Evolutionary conservation across 1,140 invertebrate genomes (phyloP), one percentile per base, ranked within the genome.

Genomic region (Palaemon carinicauda): DNA sequence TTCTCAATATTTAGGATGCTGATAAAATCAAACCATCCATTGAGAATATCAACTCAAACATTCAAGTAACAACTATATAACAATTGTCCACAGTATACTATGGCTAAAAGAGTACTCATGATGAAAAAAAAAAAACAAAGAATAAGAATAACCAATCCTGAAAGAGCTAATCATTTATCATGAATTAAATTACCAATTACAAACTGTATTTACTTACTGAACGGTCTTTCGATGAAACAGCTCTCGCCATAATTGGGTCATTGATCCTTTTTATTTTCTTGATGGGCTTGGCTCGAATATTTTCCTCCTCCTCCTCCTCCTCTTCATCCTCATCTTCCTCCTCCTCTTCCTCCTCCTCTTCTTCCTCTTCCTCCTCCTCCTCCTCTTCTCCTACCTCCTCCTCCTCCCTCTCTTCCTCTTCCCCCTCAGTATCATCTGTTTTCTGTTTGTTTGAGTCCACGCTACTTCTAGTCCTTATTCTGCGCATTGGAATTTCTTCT

Each of bases 341-440:
- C n/a, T n/a, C n/a, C n/a, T n/a, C n/a, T n/a, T n/a, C n/a, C n/a
- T n/a, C n/a, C n/a, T n/a, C n/a, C n/a, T n/a, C n/a, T n/a, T 73
- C 69, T 2, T 73, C 27, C 69, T 73, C 69, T 31, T 31, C 69
- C 15, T 73, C 69, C 5, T 73, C 69, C 2, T 29, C 27, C 27
- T 52, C 51, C 14, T 74, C 71, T 31, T 74, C 81, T 29, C 15
- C 65, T 17, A 24, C 65, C 4, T 69, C 65, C 12, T 69, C 65
- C 4, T 69, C 65, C 29, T 54, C 51, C 12, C 9, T 19, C 1
- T 80, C 78, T 27, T 82, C 81, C n/a, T 83, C 82, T 33, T 83
- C 81, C 19, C 75, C 82, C 17, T 83, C 82, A 21, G 80, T 71
- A 19, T 81, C 80, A 10, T 83, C 82, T 54, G 75, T 77, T 50